These are phyloP conservation scores for Lanistes nyassanus DNA, from an alignment of 1,140 invertebrate genomes.

Conservation along the genomic window DNA sequence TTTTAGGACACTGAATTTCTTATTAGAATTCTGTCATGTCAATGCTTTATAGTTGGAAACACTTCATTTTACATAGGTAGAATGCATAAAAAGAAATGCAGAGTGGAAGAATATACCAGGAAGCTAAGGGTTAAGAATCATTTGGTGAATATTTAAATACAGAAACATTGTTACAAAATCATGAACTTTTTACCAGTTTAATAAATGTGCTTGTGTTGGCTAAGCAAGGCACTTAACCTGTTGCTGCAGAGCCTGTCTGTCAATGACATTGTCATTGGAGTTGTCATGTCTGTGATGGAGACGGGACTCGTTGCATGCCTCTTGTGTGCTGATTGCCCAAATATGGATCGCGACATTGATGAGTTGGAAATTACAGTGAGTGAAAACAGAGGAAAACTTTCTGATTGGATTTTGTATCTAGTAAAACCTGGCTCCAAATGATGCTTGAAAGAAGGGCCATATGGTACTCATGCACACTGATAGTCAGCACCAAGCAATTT, in stretches of 20 bases:
- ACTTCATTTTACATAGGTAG: no score
- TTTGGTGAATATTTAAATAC: no score
- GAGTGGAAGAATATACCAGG: no score
- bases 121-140: no score
- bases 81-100: no score
- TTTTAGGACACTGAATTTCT: no score
- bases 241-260: constrained; percentile 79
- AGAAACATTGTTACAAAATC: not conserved
- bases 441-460: no score
- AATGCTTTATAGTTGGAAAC: no score
- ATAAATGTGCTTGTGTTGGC: not conserved
- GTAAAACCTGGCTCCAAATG: no score
- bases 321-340: constrained; percentile 80
- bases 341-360: constrained; percentile 80
- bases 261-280: constrained; percentile 85
- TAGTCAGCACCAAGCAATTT: no score
- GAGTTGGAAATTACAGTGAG: constrained; percentile 84
- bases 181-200: not conserved
- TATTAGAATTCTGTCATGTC: no score
- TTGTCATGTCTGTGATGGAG: constrained; percentile 78
- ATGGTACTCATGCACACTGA: no score
- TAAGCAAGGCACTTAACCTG: not conserved
- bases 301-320: constrained; percentile 83
- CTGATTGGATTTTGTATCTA: not conserved
- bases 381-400: constrained; percentile 3